Evolutionary conservation across 1,140 invertebrate species (phyloP), one percentile per base, ranked within the genome.

Genomic region (Zaprionus inermis): DNA sequence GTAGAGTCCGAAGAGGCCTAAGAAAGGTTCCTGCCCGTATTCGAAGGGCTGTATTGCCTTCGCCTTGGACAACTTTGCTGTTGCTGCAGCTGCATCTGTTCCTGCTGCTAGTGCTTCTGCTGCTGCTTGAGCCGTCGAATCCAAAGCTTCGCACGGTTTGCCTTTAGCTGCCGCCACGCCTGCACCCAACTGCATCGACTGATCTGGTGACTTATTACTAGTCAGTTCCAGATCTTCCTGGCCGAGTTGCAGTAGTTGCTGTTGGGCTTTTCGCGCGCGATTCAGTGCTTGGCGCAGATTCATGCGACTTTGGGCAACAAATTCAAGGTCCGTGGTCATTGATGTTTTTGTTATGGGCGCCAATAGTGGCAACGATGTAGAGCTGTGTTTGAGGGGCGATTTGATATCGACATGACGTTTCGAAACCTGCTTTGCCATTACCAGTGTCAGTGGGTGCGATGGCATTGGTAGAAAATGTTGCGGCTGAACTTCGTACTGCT

Each of bases 1-100:
- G 36, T 82, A 91, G 6, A 92, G 76, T 7, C 76, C 71, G 36
- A 92, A 92, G 0, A 92, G 41, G 0, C 81, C 58, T 5, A 92
- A 76, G 52, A 92, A 92, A 52, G 72, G 46, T 73, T 92, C 91
- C 51, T 90, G 85, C 4, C 89, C 84, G 32, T 91, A 92, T 28
- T 92, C 89, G 5, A 44, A 18, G 11, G 91, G 78, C 12, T 28
- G 32, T 20, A 58, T 44, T 22, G 44, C 7, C 32, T 44, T 72
- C 9, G 36, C 12, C 14, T 44, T 72, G 20, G 18, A 30, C 5
- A 28, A 1, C 46, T 18, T 16, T 7, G 36, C 59, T 16, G 30
- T 14, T 46, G 20, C 10, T 54, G 18, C 18, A 41, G 20, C 61
- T 16, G 64, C 14, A 18, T 22, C n/a, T 28, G 11, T 16, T 46